A percentile compares a stretch with the other conserved stretches of the same genome.
phyloP scores from a whole-genome alignment of 2,113 vertebrate species.

The Ranitomeya variabilis region DNA sequence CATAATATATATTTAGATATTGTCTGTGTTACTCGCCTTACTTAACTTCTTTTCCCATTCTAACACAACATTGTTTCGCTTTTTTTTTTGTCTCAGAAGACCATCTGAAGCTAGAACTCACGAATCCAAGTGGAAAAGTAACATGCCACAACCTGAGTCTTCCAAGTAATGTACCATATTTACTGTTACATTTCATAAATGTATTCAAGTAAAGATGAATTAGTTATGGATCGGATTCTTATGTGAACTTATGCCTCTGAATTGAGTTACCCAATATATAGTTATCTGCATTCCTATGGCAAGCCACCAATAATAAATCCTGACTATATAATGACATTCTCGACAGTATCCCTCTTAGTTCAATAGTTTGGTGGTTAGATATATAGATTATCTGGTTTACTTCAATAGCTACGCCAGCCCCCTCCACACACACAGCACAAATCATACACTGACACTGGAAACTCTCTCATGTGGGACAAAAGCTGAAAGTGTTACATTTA shows the following conservation, averaged over 20 bases:
- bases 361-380: no score
- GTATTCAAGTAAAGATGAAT: not conserved
- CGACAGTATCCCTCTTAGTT: no score
- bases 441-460: no score
- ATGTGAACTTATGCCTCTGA: no score
- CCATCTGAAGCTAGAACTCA: conserved; percentile 54
- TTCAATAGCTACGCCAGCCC: no score
- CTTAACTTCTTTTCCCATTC: not conserved
- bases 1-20: no score
- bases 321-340: not conserved
- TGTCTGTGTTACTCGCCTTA: no score
- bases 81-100: conserved; percentile 61
- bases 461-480: no score
- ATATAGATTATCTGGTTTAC: no score
- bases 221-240: not conserved
- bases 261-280: no score
- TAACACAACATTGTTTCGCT: not conserved
- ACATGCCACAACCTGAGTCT: conserved; percentile 66
- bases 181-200: not conserved
- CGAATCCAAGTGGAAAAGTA: conserved; percentile 64
- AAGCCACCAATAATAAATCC: not conserved
- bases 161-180: conserved; percentile 67
- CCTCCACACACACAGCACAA: no score
- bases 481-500: no score
- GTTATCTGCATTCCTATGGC: not conserved